Conservation (phyloP, 2,797 vertebrate genomes). For the Echiichthys vipera region DNA sequence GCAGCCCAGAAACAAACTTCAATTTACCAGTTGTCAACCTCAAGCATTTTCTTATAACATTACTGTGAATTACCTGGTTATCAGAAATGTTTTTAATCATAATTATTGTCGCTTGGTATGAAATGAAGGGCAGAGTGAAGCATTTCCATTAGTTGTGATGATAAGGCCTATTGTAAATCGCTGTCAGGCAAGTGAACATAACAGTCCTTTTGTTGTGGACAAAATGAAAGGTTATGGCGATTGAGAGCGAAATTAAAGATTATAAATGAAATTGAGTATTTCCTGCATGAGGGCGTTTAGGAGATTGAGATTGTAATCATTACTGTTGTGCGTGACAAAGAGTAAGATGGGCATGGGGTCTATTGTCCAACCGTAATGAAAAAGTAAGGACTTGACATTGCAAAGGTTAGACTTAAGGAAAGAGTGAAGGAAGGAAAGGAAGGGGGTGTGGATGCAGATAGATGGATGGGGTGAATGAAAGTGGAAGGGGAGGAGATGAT, state of each 20-base stretch:
- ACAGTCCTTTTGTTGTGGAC: conserved; percentile 66
- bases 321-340: conserved; percentile 61
- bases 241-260: conserved; percentile 72
- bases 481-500: conserved; percentile 42
- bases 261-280: conserved; percentile 72
- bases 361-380: conserved; percentile 69
- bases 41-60: conserved; percentile 11
- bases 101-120: conserved; percentile 47
- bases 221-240: conserved; percentile 68
- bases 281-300: conserved; percentile 64
- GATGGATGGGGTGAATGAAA: conserved; percentile 55
- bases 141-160: conserved; percentile 64
- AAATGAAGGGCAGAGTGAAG: conserved; percentile 42
- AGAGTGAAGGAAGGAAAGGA: conserved; percentile 39
- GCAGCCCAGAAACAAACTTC: conserved; percentile 6
- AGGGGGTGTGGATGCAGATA: conserved; percentile 34
- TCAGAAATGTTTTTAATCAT: conserved; percentile 54
- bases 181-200: conserved; percentile 60
- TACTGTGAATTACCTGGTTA: conserved; percentile 33
- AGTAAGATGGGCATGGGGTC: conserved; percentile 42
- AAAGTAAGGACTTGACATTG: conserved; percentile 72
- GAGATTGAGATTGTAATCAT: conserved; percentile 73
- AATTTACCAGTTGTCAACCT: conserved; percentile 16
- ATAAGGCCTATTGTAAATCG: conserved; percentile 63
- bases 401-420: conserved; percentile 68